These are phyloP conservation scores for Prochilodus magdalenae DNA, from an alignment of 2,113 vertebrate species.

Conservation along the genomic window DNA sequence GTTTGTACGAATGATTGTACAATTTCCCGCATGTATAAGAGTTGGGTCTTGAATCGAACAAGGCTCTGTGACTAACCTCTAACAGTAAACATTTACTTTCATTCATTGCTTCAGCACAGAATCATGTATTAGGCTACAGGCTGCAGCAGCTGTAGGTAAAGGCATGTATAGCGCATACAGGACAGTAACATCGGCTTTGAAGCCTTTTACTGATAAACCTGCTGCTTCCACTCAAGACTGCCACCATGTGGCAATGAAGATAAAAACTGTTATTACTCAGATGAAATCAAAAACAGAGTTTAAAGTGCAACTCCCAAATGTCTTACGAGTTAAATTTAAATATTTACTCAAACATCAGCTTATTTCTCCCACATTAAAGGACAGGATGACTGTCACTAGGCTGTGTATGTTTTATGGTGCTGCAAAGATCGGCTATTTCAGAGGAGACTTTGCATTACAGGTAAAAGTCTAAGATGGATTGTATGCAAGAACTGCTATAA, in stretches of 20 bases:
- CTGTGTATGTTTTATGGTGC: not conserved
- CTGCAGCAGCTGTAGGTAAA: constrained; percentile 15
- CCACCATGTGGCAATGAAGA: constrained; percentile 5
- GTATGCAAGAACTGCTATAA: not conserved
- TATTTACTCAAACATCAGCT: not conserved
- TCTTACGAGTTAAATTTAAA: no score
- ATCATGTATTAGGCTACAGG: not conserved
- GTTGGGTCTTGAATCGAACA: not conserved
- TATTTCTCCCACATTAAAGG: not conserved
- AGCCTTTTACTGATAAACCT: not conserved
- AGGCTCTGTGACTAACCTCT: not conserved
- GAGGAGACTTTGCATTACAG: not conserved
- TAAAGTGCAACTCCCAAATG: not conserved
- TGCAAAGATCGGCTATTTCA: not conserved
- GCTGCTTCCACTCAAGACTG: constrained; percentile 1
- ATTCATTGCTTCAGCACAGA: not conserved
- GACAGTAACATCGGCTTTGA: not conserved
- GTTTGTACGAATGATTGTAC: not conserved
- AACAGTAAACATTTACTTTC: not conserved
- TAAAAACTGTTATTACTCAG: not conserved
- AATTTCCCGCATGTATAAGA: not conserved
- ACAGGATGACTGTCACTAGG: not conserved
- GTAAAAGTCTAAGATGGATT: not conserved
- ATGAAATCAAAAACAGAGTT: not conserved
- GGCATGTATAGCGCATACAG: constrained; percentile 4